Conservation (phyloP, 2,888 invertebrate genomes). For the Artemia sinica region DNA sequence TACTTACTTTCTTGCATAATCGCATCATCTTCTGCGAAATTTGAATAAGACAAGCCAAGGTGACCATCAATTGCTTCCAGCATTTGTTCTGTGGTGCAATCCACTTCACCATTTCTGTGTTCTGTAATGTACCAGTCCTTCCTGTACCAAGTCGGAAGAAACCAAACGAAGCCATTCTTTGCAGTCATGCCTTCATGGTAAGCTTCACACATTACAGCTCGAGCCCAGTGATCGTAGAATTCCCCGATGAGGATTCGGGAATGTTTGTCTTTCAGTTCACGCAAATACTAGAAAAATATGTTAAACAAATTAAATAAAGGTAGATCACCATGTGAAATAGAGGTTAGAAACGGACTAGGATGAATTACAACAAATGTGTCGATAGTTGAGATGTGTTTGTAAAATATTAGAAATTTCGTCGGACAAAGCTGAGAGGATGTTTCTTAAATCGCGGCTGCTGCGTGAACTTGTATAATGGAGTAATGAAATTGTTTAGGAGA, state of each 20-base stretch:
- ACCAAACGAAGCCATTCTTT: slow-evolving; percentile 61
- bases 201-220: slow-evolving; percentile 66
- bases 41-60: slow-evolving; percentile 48
- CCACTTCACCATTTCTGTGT: slow-evolving; percentile 28
- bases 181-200: slow-evolving; percentile 49
- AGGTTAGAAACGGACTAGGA: no score
- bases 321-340: no score
- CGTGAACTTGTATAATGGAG: no score
- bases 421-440: no score
- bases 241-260: slow-evolving; percentile 63
- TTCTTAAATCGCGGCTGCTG: no score
- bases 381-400: no score
- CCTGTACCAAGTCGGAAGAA: slow-evolving; percentile 56
- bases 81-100: slow-evolving; percentile 30
- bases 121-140: slow-evolving; percentile 45
- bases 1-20: slow-evolving; percentile 41
- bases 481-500: no score
- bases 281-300: slow-evolving; percentile 39
- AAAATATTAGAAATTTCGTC: no score
- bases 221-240: slow-evolving; percentile 50
- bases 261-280: slow-evolving; percentile 44
- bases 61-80: slow-evolving; percentile 52
- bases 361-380: no score
- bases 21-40: slow-evolving; percentile 42
- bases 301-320: no score